phyloP scores from a whole-genome alignment of 2,113 vertebrate species.

The Lagenorhynchus albirostris region DNA sequence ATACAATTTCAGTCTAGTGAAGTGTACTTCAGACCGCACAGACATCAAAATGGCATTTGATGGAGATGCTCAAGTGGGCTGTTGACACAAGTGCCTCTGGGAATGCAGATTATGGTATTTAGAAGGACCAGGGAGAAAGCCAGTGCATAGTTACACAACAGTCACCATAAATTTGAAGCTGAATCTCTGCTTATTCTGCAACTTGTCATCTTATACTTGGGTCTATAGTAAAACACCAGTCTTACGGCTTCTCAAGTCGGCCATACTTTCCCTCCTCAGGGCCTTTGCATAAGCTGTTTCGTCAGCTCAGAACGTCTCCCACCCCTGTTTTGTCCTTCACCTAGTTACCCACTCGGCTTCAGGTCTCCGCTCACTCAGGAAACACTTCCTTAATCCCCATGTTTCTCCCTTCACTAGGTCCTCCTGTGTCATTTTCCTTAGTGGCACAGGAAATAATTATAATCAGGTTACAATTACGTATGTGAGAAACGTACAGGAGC shows the following conservation, averaged over 20 bases:
- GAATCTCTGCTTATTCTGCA: background rate
- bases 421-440: background rate
- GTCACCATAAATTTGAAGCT: background rate
- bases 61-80: background rate
- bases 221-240: background rate
- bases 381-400: background rate
- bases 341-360: background rate
- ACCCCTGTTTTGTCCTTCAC: fast-evolving
- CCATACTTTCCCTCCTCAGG: background rate
- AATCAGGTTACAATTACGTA: background rate
- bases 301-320: background rate
- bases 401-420: background rate
- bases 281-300: background rate
- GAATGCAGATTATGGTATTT: background rate
- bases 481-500: background rate
- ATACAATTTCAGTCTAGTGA: background rate
- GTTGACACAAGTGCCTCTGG: background rate
- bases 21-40: background rate
- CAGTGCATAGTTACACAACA: background rate
- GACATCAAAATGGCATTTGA: background rate
- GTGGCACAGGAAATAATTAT: too few species aligned
- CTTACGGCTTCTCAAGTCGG: background rate
- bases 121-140: background rate
- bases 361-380: background rate
- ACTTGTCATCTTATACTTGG: background rate